Base-by-base conservation (phyloP, 1,140 invertebrate species). In the Dreissena polymorpha region DNA sequence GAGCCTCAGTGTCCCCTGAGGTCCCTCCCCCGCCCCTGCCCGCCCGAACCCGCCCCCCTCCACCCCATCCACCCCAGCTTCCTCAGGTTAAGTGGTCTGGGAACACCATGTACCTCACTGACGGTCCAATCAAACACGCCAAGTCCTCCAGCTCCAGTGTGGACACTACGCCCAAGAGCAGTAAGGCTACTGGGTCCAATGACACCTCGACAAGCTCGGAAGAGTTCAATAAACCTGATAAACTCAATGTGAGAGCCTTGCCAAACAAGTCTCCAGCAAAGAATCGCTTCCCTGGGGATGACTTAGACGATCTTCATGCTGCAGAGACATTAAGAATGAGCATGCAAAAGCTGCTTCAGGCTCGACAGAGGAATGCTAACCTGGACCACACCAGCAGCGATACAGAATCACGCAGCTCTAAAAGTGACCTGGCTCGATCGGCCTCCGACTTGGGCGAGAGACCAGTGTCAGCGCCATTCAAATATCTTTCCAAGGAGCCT, bases 1-100 rank as follows among this genome's bases (percentile, higher is more conserved):
- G 96, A 70, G 97, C 97, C 85, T 94, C 96, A 65, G 95, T 97
- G 0, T 96, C 96, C 0, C 96, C 97, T 90, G 96, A 96, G 89
- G 29, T 73, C 13, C 70, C 81, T 6, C 25, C 71, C 23, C 69
- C 71, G 14, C 86, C 82, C n/a, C 57, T 71, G 1, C 71, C 69
- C 49, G 70, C 50, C 29, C 39, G 78, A 18, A 57, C 70, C 7
- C 39, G 71, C 50, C 29, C 69, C 57, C 29, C 67, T 21, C 39
- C n/a, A n/a, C n/a, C n/a, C n/a, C n/a, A n/a, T n/a, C 29, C 69
- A 70, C 79, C 79, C 23, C 79, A 76, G 69, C 80, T 55, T 18
- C 67, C 77, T 51, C 77, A 83, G 29, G 53, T 77, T 53, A 71
- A 68, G 53, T 86, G 85, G 85, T 67, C 71, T n/a, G 83, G 83